Conservation (phyloP, 2,113 vertebrate genomes). For the Butorides virescens region DNA sequence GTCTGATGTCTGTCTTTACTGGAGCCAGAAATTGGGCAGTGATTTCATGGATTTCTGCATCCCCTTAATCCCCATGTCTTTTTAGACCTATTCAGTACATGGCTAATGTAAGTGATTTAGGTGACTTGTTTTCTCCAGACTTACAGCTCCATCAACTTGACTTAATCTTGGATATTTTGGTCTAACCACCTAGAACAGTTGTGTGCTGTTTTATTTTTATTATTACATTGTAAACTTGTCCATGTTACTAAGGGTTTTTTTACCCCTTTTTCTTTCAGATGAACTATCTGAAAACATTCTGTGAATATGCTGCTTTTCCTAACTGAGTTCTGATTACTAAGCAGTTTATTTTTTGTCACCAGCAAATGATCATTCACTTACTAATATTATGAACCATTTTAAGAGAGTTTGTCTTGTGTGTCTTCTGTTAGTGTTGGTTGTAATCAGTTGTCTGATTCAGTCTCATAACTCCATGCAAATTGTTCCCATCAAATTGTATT, state of each 20-base stretch:
- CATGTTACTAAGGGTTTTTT: fast-evolving
- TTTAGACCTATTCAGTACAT: not conserved
- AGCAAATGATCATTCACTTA: not conserved
- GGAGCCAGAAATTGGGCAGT: not conserved
- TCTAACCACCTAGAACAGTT: not conserved
- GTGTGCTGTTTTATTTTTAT: not conserved
- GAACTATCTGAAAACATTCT: not conserved
- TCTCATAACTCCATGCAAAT: conserved; percentile 1
- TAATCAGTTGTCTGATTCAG: conserved; percentile 8
- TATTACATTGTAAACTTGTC: not conserved
- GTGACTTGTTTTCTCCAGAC: not conserved
- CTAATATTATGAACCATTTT: not conserved
- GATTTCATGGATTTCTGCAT: not conserved
- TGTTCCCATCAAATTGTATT: conserved; percentile 27
- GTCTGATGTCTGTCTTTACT: not conserved
- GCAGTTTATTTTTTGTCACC: not conserved
- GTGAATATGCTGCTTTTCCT: not conserved
- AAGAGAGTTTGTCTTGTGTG: not conserved
- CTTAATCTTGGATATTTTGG: not conserved
- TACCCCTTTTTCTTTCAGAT: not conserved
- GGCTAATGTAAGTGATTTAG: not conserved
- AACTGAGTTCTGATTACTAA: not conserved
- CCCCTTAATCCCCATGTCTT: not conserved
- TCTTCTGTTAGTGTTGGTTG: not conserved
- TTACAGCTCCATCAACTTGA: not conserved